phyloP scores from a whole-genome alignment of 2,113 vertebrate genomes.

The Cyanoderma ruficeps region DNA sequence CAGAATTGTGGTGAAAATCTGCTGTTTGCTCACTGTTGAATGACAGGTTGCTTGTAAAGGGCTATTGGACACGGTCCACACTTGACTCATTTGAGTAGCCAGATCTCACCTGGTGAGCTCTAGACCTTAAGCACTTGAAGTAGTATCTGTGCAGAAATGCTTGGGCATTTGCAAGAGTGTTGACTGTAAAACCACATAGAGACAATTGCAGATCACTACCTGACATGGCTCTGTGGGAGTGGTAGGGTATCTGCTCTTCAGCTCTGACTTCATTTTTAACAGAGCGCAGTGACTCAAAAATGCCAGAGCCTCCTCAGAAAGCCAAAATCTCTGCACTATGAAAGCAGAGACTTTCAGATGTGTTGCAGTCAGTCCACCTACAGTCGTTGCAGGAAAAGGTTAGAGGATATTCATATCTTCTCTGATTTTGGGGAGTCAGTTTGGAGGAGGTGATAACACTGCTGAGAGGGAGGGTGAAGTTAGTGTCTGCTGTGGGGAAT shows the following conservation, averaged over 20 bases:
- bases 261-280: neutral
- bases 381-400: neutral
- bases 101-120: neutral
- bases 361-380: constrained; percentile 47
- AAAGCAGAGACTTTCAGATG: neutral
- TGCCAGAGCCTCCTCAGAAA: constrained; percentile 22
- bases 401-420: constrained; percentile 27
- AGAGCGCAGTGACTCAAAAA: neutral
- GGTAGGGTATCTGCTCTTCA: neutral
- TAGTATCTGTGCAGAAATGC: neutral
- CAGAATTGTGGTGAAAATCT: neutral
- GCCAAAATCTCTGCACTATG: neutral
- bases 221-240: neutral
- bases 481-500: neutral
- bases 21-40: neutral
- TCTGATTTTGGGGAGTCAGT: neutral
- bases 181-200: neutral
- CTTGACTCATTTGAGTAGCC: neutral
- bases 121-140: neutral
- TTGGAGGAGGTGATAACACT: constrained; percentile 39
- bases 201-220: neutral
- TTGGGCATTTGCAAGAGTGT: neutral
- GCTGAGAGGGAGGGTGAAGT: constrained; percentile 5
- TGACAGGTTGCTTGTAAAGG: neutral
- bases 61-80: neutral